Evolutionary conservation across 92 coral and sea anemone genomes (phyloP).

Genomic region (Epizoanthus illoricatus): DNA sequence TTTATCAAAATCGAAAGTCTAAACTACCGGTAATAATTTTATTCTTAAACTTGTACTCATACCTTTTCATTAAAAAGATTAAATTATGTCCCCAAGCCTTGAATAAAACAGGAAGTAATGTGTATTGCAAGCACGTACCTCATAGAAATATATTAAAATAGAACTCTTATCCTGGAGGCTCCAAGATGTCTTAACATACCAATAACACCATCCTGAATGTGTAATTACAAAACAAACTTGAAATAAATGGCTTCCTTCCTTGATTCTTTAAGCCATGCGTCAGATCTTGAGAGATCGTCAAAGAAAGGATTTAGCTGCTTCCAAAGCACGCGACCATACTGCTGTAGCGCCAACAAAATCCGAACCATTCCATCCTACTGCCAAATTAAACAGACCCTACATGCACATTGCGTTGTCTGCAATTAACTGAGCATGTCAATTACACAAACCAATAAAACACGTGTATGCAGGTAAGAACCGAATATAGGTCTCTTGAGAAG

Average conservation of each 20-base stretch:
- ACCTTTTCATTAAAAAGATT: not conserved
- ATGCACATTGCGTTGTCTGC: too few relatives aligned
- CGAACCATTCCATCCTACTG: too few relatives aligned
- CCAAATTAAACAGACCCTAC: too few relatives aligned
- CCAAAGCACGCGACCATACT: slow-evolving; percentile 3
- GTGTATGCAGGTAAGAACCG: slow-evolving; percentile 13
- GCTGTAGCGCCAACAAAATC: not conserved
- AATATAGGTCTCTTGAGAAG: slow-evolving; percentile 27
- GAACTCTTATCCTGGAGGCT: slow-evolving; percentile 41
- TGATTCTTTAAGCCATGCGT: slow-evolving; percentile 42
- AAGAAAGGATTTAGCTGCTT: slow-evolving; percentile 2
- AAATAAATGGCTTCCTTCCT: slow-evolving; percentile 46
- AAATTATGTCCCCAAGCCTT: not conserved
- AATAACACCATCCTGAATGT: slow-evolving; percentile 35
- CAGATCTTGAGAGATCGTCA: slow-evolving; percentile 25
- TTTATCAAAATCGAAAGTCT: not conserved
- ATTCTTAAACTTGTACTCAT: not conserved
- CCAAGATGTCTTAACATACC: slow-evolving; percentile 38
- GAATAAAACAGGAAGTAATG: slow-evolving; percentile 1
- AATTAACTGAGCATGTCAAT: slow-evolving; percentile 34
- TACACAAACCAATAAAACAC: not conserved
- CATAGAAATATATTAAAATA: slow-evolving; percentile 24
- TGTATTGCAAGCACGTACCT: slow-evolving; percentile 21
- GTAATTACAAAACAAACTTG: slow-evolving; percentile 39
- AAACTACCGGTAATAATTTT: not conserved